Percentiles rank a stretch among this genome's conserved stretches.
phyloP scores from a whole-genome alignment of 1,140 invertebrate genomes.

The Lamellibrachia luymesi region DNA sequence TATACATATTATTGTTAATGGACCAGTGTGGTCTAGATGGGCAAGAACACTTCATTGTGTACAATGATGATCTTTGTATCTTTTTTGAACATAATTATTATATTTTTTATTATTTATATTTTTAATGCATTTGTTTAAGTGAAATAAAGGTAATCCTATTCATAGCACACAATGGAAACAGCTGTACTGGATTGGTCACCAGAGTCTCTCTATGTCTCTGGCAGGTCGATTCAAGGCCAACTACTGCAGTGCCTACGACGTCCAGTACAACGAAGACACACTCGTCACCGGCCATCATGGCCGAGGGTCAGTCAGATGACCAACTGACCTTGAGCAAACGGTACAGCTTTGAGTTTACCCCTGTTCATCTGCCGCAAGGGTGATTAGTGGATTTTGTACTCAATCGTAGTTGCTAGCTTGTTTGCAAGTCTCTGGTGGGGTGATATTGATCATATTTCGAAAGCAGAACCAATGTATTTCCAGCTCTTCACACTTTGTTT shows the following conservation, averaged over 20 bases:
- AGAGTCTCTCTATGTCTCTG: not conserved
- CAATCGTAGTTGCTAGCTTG: not conserved
- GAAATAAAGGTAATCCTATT: no score
- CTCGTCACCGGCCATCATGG: not conserved
- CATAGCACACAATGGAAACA: no score
- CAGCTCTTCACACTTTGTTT: not conserved
- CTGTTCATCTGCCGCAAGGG: not conserved
- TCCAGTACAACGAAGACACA: not conserved
- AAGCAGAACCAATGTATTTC: not conserved
- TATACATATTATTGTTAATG: no score
- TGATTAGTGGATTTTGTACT: slow-evolving; percentile 1
- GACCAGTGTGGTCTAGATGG: no score
- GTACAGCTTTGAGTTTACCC: not conserved
- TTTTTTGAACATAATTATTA: no score
- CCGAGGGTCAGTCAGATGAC: not conserved
- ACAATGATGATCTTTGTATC: no score
- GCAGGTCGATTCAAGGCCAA: not conserved
- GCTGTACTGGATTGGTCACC: no score
- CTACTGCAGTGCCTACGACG: no score
- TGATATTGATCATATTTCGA: not conserved
- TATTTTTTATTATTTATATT: no score
- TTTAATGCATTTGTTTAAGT: no score
- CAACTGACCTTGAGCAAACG: not conserved
- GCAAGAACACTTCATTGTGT: no score
- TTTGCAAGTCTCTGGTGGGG: not conserved